Percentiles rank a stretch among this genome's conserved stretches.
These are phyloP conservation scores for Lycaena phlaeas DNA, from an alignment of 2,888 invertebrate genomes.

Conservation along the genomic window DNA sequence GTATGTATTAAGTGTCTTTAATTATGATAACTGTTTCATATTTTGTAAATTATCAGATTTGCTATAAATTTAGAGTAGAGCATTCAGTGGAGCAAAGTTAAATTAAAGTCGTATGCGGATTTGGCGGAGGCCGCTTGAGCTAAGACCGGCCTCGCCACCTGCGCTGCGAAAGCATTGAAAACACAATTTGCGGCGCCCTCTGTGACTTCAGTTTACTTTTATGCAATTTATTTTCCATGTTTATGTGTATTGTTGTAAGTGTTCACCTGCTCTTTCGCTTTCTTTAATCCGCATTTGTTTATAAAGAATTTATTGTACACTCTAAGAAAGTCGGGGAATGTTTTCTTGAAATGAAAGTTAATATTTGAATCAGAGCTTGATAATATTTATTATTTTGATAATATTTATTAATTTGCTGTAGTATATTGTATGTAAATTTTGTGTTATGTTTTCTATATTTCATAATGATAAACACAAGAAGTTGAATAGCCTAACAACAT, in stretches of 20 bases:
- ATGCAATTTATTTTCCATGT: conserved; percentile 47
- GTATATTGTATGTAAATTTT: no score
- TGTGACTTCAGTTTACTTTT: conserved; percentile 52
- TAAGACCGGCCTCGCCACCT: conserved; percentile 52
- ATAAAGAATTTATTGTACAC: conserved; percentile 3
- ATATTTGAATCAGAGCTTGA: no score
- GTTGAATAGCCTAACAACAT: no score
- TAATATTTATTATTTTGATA: no score
- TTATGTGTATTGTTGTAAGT: conserved; percentile 22
- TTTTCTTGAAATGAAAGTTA: no score
- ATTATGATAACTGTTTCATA: no score
- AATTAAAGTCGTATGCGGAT: conserved; percentile 66
- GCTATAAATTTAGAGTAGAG: conserved; percentile 48
- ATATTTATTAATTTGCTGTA: no score
- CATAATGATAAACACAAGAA: no score
- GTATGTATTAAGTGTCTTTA: no score
- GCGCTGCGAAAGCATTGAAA: conserved; percentile 48
- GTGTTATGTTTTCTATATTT: no score
- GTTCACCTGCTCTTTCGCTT: conserved; percentile 8
- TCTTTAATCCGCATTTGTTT: conserved; percentile 3
- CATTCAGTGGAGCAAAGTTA: conserved; percentile 63
- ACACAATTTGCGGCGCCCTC: conserved; percentile 62
- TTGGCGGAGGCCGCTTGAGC: conserved; percentile 48
- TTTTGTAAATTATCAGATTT: conserved; percentile 20
- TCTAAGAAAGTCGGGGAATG: no score